phyloP scores from a whole-genome alignment of 1,140 invertebrate genomes.

The Drosophila repletoides region DNA sequence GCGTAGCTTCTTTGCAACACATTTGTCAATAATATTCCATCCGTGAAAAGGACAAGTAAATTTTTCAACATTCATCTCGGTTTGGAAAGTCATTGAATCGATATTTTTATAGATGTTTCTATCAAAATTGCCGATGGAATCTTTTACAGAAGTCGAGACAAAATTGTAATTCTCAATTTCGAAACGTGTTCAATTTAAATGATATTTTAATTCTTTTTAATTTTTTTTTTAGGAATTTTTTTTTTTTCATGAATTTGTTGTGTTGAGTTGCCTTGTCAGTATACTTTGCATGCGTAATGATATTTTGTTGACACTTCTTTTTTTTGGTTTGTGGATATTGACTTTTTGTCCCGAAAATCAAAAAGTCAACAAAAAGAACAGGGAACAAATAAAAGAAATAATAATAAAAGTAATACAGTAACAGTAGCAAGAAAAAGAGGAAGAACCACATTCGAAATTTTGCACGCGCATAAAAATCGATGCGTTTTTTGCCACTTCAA shows the following conservation, averaged over 20 bases:
- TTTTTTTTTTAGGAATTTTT: neutral
- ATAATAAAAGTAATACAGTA: too few relatives aligned
- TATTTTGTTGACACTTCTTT: constrained; percentile 41
- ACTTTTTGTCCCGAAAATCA: neutral
- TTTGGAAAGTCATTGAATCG: too few relatives aligned
- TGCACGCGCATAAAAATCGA: constrained; percentile 47
- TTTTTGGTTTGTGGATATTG: too few relatives aligned
- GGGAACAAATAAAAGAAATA: neutral
- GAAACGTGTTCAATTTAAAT: too few relatives aligned
- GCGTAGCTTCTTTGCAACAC: too few relatives aligned
- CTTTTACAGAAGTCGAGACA: too few relatives aligned
- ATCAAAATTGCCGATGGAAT: too few relatives aligned
- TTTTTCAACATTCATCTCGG: too few relatives aligned
- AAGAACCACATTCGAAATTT: constrained; percentile 8
- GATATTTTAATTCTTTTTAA: neutral
- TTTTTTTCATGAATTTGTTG: neutral
- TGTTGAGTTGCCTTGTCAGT: constrained; percentile 54
- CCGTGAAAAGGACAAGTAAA: too few relatives aligned
- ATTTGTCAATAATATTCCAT: too few relatives aligned
- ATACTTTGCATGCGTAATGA: constrained; percentile 60
- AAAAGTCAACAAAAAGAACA: neutral
- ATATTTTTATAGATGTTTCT: too few relatives aligned
- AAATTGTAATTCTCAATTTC: too few relatives aligned
- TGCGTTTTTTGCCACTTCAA: constrained; percentile 57
- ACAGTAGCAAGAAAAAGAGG: constrained; percentile 6